Evolutionary conservation across 2,888 invertebrate genomes (phyloP).

Genomic region (Amiota communis): DNA sequence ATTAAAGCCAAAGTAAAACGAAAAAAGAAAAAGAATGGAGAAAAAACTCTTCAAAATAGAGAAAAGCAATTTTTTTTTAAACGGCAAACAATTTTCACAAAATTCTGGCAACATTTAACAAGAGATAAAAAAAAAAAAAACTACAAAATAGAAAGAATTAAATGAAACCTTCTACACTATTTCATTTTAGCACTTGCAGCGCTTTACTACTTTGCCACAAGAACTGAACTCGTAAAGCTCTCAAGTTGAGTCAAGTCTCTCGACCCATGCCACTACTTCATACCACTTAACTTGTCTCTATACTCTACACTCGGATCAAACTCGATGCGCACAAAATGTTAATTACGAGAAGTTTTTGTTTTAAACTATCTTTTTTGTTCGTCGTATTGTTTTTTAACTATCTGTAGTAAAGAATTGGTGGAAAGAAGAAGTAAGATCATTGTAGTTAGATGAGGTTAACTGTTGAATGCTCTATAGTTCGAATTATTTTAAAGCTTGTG

Average conservation of each 20-base stretch:
- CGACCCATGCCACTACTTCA: background rate
- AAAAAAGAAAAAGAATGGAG: background rate
- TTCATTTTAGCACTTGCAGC: conserved; percentile 22
- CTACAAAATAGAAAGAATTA: conserved; percentile 4
- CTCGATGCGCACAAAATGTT: conserved; percentile 20
- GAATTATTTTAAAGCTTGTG: too few species aligned
- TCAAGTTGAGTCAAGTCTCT: conserved; percentile 5
- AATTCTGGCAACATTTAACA: conserved; percentile 19
- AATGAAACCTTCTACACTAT: conserved; percentile 16
- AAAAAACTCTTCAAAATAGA: background rate
- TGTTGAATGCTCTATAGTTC: too few species aligned
- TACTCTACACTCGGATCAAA: conserved; percentile 3
- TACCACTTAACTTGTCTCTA: background rate
- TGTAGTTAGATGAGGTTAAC: too few species aligned
- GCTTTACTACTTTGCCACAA: conserved; percentile 2
- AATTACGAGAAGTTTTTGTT: conserved; percentile 16
- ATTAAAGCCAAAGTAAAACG: conserved; percentile 12
- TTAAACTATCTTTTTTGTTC: background rate
- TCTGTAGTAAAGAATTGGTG: too few species aligned
- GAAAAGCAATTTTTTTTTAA: conserved; percentile 18
- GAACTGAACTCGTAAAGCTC: background rate
- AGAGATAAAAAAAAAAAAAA: background rate
- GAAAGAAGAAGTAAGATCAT: too few species aligned
- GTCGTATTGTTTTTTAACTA: too few species aligned
- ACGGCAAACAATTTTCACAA: conserved; percentile 24